These are phyloP conservation scores for Lamellibrachia columna DNA, from an alignment of 2,888 invertebrate species.

Conservation along the genomic window DNA sequence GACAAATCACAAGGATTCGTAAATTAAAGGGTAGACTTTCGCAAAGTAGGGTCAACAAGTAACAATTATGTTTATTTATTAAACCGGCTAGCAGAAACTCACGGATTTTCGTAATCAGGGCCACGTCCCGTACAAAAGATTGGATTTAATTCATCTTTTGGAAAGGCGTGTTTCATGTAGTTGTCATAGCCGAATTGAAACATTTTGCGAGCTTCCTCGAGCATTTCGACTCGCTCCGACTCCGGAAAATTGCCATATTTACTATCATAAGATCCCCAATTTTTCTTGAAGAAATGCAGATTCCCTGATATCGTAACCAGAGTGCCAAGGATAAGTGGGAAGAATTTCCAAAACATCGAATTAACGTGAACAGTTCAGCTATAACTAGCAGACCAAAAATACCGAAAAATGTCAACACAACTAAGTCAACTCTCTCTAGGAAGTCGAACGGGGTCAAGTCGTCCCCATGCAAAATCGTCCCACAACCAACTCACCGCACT, in stretches of 20 bases:
- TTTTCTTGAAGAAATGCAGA: slow-evolving; percentile 34
- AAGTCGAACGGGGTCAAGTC: background rate
- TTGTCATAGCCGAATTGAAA: slow-evolving; percentile 73
- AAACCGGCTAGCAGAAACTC: slow-evolving; percentile 49
- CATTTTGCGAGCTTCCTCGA: slow-evolving; percentile 68
- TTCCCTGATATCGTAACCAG: background rate
- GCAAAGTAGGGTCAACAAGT: too few species aligned
- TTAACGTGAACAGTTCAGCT: background rate
- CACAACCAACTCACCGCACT: background rate
- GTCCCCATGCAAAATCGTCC: background rate
- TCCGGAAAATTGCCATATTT: slow-evolving; percentile 62
- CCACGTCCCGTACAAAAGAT: slow-evolving; percentile 73
- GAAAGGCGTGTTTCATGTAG: slow-evolving; percentile 74
- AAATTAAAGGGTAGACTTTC: too few species aligned
- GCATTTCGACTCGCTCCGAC: slow-evolving; percentile 55
- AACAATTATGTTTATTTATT: too few species aligned
- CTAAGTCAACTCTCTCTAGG: background rate
- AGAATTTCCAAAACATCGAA: background rate
- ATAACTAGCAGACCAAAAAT: background rate
- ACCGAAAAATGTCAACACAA: slow-evolving; percentile 22
- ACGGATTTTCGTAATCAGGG: slow-evolving; percentile 73
- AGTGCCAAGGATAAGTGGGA: background rate
- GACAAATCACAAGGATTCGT: too few species aligned
- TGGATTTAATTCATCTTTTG: slow-evolving; percentile 74
- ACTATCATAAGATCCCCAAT: slow-evolving; percentile 47